These are phyloP conservation scores for Echinometra lucunter DNA, from an alignment of 53 echinoderm and acorn worm genomes.

Conservation along the genomic window DNA sequence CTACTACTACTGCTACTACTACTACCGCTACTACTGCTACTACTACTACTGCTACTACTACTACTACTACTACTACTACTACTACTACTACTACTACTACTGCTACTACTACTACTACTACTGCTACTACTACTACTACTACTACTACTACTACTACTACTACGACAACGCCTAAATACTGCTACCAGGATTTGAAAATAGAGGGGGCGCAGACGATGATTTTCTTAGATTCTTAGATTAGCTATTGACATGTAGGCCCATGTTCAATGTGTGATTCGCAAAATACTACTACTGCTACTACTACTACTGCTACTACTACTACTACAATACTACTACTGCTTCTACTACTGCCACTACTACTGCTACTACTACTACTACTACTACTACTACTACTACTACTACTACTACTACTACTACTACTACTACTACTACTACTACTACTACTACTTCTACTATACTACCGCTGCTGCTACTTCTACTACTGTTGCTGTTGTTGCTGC, in stretches of 20 bases:
- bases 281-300: slow-evolving; percentile 24
- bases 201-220: no score
- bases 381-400: slow-evolving; percentile 6
- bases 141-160: neutral
- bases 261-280: no score
- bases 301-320: slow-evolving; percentile 37
- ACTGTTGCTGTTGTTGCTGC: no score
- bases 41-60: neutral
- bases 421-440: neutral
- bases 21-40: neutral
- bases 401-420: slow-evolving; percentile 14
- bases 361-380: neutral
- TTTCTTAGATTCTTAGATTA: no score
- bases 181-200: neutral
- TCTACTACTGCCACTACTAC: neutral
- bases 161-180: neutral
- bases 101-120: neutral
- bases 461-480: no score
- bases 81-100: neutral
- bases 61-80: neutral
- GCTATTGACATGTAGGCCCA: no score
- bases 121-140: neutral
- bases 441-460: no score
- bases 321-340: slow-evolving; percentile 30
- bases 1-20: neutral